These are phyloP conservation scores for Diglossa brunneiventris DNA, from an alignment of 2,113 vertebrate genomes.

Conservation along the genomic window DNA sequence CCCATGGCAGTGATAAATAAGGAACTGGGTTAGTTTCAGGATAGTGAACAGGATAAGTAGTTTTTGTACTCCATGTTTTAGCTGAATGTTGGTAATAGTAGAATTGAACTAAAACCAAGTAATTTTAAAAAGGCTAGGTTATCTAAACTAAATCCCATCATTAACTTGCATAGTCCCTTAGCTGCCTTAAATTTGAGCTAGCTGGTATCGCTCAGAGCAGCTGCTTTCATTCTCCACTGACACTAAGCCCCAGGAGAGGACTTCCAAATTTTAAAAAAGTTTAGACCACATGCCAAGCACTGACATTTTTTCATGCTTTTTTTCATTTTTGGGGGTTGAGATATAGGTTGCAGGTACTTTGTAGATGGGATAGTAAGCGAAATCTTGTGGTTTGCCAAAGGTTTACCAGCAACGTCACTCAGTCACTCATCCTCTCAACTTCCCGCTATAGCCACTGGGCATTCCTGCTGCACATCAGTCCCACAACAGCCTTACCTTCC, in stretches of 20 bases:
- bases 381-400: neutral
- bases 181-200: neutral
- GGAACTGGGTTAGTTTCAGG: neutral
- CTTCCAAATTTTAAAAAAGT: neutral
- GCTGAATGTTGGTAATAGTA: neutral
- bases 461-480: neutral
- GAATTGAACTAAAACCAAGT: neutral
- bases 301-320: neutral
- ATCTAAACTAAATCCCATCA: neutral
- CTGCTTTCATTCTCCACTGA: neutral
- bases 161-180: neutral
- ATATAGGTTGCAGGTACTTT: neutral
- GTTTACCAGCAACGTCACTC: neutral
- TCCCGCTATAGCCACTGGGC: neutral
- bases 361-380: neutral
- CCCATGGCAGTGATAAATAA: neutral
- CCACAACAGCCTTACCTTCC: neutral
- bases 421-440: neutral
- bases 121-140: neutral
- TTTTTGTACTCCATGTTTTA: neutral
- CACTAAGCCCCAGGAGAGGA: neutral
- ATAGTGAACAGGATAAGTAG: neutral
- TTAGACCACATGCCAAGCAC: neutral
- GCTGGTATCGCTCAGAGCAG: neutral
- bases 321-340: neutral